Evolutionary conservation across 2,797 vertebrate genomes (phyloP).

Genomic region (Valencia hispanica): DNA sequence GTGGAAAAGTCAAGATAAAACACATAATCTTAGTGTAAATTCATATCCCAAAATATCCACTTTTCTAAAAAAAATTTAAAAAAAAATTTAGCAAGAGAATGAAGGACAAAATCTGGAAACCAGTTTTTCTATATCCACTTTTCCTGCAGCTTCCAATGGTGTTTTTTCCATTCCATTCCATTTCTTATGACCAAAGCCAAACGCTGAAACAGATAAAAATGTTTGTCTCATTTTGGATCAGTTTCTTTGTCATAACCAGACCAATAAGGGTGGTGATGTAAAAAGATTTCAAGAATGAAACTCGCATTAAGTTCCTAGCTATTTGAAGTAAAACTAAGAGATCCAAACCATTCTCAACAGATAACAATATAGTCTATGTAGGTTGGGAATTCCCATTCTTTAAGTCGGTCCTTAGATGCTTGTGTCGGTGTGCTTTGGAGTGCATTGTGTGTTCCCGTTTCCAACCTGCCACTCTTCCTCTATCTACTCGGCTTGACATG

Average conservation of each 20-base stretch:
- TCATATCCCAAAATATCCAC: too few relatives aligned
- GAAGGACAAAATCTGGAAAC: too few relatives aligned
- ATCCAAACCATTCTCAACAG: not conserved
- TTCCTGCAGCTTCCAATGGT: not conserved
- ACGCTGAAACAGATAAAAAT: not conserved
- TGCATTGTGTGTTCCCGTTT: not conserved
- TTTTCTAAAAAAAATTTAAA: too few relatives aligned
- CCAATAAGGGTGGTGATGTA: not conserved
- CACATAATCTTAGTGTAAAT: too few relatives aligned
- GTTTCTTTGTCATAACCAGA: not conserved
- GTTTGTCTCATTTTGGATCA: not conserved
- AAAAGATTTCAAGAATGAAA: not conserved
- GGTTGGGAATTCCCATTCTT: not conserved
- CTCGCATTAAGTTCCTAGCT: not conserved
- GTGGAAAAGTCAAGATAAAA: not conserved
- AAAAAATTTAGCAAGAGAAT: too few relatives aligned
- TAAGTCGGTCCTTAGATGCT: not conserved
- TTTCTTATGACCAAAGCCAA: not conserved
- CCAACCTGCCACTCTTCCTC: constrained; percentile 16
- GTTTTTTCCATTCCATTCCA: not conserved
- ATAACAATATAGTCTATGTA: not conserved
- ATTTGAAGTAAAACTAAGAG: not conserved
- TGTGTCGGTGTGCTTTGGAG: not conserved
- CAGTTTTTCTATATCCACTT: not conserved
- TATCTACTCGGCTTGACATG: constrained; percentile 9